Base-by-base conservation (phyloP, 2,888 invertebrate species). In the Pomacea canaliculata region DNA sequence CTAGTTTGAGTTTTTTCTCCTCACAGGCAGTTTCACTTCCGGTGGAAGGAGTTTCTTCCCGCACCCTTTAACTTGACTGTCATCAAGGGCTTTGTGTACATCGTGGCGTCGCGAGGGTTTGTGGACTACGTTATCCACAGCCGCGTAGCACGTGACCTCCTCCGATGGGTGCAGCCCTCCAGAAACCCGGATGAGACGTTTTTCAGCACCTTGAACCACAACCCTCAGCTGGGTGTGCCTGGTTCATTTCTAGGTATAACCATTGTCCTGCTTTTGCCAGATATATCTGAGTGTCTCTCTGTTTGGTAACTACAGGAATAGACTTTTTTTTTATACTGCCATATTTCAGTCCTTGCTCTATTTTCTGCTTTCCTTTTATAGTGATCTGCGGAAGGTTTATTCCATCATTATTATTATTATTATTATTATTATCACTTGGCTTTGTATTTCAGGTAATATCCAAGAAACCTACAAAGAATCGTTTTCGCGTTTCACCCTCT, bases 191-290 rank as follows among this genome's bases (percentile, higher is more conserved):
- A 87, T 60, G 87, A 87, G 75, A 81, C 83, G 65, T 85, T 79
- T 75, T 87, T 85, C 78, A 70, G 83, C 5, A 83, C 85, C 0
- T 74, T 87, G 16, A 85, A 86, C 75, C 81, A 84, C 76, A 86
- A 85, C 72, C 80, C 82, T 18, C 82, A 84, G 37, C 76, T 84
- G 0, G 73, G 76, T 9, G 81, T 83, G 0, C 86, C 86, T 12
- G 86, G 86, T 27, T 81, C 85, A 12, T 85, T 83, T 63, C 79
- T 72, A 71, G 85, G 85, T 85, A 73, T 62, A 66, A 16, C 10
- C 2, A 19, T 10, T 63, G 10, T 56, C 8, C 51, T 10, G 4
- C 16, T 56, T 56, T 56, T 37, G 0, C 37, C 37, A 37, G 37
- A 37, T 1, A 37, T 37, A 37, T 23, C 23, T 5, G 37, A 37